Percentiles rank a stretch among this genome's conserved stretches.
These are phyloP conservation scores for Hesperophylax magnus DNA, from an alignment of 1,140 invertebrate genomes.

Conservation along the genomic window DNA sequence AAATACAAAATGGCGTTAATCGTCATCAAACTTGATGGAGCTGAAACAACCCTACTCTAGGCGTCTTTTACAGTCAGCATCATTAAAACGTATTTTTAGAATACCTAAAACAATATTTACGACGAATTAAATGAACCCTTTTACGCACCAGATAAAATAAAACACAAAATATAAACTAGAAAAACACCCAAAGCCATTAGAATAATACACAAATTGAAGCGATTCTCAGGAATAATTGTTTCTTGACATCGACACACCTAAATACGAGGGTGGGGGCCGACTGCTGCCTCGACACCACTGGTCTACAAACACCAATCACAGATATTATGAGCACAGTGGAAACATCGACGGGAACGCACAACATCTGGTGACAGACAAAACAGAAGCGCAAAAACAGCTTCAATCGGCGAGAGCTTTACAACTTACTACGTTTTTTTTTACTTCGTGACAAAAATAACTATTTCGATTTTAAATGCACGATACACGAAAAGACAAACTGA, in stretches of 20 bases:
- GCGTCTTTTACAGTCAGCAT: too few relatives aligned
- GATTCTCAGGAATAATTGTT: background rate
- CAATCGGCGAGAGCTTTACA: too few relatives aligned
- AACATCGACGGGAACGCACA: conserved; percentile 27
- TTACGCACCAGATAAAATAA: background rate
- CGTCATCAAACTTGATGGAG: too few relatives aligned
- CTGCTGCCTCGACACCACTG: conserved; percentile 71
- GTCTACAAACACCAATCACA: conserved; percentile 65
- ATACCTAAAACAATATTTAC: too few relatives aligned
- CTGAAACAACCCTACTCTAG: too few relatives aligned
- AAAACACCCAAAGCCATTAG: background rate
- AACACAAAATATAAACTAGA: background rate
- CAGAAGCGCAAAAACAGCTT: conserved; percentile 7
- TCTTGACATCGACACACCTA: conserved; percentile 70
- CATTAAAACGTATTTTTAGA: too few relatives aligned
- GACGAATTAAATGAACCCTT: too few relatives aligned
- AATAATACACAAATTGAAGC: background rate
- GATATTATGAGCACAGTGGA: conserved; percentile 35
- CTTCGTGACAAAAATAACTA: too few relatives aligned
- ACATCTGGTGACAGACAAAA: conserved; percentile 34
- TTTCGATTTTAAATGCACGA: too few relatives aligned
- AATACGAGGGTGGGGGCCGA: conserved; percentile 70
- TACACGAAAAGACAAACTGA: too few relatives aligned
- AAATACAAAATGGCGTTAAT: too few relatives aligned
- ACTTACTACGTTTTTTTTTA: too few relatives aligned